phyloP scores from a whole-genome alignment of 2,113 vertebrate species.

The Typhlomys cinereus region DNA sequence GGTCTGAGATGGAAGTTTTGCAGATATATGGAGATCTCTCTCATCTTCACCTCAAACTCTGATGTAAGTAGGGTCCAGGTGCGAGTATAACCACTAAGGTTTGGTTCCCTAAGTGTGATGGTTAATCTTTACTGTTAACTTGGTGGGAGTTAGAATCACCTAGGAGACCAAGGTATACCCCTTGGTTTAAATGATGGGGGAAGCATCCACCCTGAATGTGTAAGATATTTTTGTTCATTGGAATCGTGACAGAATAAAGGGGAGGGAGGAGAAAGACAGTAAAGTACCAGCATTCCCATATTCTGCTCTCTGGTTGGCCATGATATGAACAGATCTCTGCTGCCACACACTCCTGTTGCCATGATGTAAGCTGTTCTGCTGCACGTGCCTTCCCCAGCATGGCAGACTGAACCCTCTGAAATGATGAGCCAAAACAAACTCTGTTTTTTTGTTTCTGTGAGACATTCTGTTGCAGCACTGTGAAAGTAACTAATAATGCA shows the following conservation, averaged over 20 bases:
- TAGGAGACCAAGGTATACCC: no score
- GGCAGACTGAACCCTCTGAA: background rate
- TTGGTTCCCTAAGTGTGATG: background rate
- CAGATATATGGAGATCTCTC: background rate
- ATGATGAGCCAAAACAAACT: background rate
- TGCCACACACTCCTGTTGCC: background rate
- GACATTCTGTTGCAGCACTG: no score
- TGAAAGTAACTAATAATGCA: background rate
- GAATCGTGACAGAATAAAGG: background rate
- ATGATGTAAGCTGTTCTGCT: background rate
- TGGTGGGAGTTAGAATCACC: background rate
- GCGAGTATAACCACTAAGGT: background rate
- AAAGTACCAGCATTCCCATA: background rate
- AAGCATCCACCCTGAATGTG: background rate
- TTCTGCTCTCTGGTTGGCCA: background rate
- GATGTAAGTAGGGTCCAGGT: background rate
- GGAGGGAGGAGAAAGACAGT: background rate
- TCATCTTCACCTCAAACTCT: conserved; percentile 13
- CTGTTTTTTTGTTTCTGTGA: background rate
- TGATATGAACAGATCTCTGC: background rate
- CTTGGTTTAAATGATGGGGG: background rate
- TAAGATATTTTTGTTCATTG: background rate
- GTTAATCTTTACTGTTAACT: background rate
- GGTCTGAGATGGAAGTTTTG: background rate
- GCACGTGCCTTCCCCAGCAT: background rate